These are phyloP conservation scores for Zaprionus vittiger DNA, from an alignment of 1,140 invertebrate species.

Conservation along the genomic window DNA sequence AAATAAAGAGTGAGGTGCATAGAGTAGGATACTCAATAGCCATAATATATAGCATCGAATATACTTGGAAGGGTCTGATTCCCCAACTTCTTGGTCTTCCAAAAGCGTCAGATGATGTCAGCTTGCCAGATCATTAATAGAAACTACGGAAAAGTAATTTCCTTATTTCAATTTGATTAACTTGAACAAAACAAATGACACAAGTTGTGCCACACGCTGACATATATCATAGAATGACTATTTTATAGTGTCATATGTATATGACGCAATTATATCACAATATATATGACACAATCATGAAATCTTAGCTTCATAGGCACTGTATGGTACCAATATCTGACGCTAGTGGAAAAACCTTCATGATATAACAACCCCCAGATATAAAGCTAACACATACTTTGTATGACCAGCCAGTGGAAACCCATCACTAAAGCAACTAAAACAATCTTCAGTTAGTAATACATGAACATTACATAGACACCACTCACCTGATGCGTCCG, in stretches of 20 bases:
- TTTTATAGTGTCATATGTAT: not conserved
- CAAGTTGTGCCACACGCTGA: not conserved
- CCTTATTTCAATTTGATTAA: not conserved
- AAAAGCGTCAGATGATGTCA: not conserved
- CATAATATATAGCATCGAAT: not conserved
- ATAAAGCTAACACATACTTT: constrained; percentile 7
- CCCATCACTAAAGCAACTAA: constrained; percentile 20
- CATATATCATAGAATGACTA: not conserved
- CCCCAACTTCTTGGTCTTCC: not conserved
- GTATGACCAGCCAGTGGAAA: not conserved
- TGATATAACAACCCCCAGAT: not conserved
- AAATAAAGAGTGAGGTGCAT: not conserved
- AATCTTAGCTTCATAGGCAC: not conserved
- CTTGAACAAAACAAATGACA: not conserved
- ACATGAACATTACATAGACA: not conserved
- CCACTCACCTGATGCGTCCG: constrained; percentile 79
- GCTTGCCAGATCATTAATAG: not conserved
- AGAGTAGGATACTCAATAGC: not conserved
- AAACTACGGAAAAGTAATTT: not conserved
- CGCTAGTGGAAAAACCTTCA: not conserved
- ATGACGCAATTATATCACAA: not conserved
- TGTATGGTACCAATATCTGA: not conserved
- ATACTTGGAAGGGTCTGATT: not conserved
- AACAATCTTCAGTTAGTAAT: constrained; percentile 17
- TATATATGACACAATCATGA: not conserved